Conservation (phyloP, 1,140 invertebrate genomes). For the Ceratosolen solmsi region DNA sequence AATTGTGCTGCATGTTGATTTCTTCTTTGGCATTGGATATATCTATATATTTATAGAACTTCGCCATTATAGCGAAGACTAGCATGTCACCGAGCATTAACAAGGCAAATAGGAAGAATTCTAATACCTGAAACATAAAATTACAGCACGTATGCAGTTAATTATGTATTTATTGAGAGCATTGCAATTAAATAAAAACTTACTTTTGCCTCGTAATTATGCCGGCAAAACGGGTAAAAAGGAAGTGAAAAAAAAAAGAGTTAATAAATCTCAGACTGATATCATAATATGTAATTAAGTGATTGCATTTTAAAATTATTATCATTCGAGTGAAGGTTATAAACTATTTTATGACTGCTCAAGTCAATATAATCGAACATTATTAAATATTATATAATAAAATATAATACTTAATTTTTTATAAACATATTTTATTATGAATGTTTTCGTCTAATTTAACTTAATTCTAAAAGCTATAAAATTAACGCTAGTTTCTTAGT, state of each 20-base stretch:
- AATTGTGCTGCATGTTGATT: background rate
- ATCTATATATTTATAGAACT: conserved; percentile 80
- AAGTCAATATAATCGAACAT: no score
- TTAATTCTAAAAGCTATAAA: no score
- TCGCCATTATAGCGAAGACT: conserved; percentile 85
- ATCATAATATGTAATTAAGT: background rate
- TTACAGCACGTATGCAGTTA: no score
- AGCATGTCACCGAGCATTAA: conserved; percentile 89
- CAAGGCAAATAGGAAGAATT: conserved; percentile 91
- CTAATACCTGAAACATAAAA: conserved; percentile 78
- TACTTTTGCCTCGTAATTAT: no score
- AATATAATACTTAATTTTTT: no score
- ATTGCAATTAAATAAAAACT: background rate
- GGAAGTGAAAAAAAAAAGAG: no score
- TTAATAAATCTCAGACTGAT: background rate
- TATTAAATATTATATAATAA: no score
- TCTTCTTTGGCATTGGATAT: background rate
- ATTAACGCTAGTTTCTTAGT: no score
- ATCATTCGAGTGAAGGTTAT: no score
- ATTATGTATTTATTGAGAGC: background rate
- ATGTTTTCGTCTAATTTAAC: no score
- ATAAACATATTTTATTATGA: no score
- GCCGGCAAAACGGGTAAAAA: background rate
- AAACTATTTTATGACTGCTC: no score
- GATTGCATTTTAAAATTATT: background rate